Evolutionary conservation across 2,113 vertebrate genomes (phyloP).

Genomic region (Gasterosteus nipponicus): DNA sequence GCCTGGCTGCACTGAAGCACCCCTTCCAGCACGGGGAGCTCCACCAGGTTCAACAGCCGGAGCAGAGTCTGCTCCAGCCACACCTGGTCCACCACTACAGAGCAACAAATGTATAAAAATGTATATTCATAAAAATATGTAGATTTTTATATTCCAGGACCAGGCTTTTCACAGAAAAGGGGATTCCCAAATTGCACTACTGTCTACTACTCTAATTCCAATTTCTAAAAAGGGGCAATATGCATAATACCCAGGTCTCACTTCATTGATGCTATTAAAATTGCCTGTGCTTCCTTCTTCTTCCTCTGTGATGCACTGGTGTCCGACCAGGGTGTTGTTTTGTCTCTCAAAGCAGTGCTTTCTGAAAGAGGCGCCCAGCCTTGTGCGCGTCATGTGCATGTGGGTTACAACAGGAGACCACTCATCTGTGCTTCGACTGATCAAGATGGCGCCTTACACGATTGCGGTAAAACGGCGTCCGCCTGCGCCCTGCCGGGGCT

Average conservation of each 20-base stretch:
- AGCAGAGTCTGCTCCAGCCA: slow-evolving; percentile 94
- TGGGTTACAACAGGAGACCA: neutral
- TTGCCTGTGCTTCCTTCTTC: neutral
- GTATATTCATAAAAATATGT: neutral
- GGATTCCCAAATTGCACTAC: neutral
- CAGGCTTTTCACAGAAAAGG: too few species aligned
- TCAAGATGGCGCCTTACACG: slow-evolving; percentile 76
- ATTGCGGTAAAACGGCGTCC: slow-evolving; percentile 78
- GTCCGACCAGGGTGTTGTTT: neutral
- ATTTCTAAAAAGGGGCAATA: too few species aligned
- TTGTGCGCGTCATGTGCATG: neutral
- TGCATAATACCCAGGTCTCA: neutral
- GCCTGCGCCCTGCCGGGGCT: slow-evolving; percentile 79
- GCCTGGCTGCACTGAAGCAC: slow-evolving; percentile 82
- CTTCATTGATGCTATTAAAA: neutral
- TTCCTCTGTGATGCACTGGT: neutral
- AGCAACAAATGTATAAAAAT: neutral
- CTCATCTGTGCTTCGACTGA: neutral
- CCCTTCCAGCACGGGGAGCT: slow-evolving; percentile 91
- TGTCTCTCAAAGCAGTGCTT: neutral
- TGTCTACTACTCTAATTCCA: too few species aligned
- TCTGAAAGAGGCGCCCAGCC: neutral
- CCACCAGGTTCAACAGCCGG: slow-evolving; percentile 90
- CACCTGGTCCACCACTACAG: slow-evolving; percentile 88
- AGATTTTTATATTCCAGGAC: neutral